These are phyloP conservation scores for Augochlora pura DNA, from an alignment of 1,140 invertebrate genomes.

Conservation along the genomic window DNA sequence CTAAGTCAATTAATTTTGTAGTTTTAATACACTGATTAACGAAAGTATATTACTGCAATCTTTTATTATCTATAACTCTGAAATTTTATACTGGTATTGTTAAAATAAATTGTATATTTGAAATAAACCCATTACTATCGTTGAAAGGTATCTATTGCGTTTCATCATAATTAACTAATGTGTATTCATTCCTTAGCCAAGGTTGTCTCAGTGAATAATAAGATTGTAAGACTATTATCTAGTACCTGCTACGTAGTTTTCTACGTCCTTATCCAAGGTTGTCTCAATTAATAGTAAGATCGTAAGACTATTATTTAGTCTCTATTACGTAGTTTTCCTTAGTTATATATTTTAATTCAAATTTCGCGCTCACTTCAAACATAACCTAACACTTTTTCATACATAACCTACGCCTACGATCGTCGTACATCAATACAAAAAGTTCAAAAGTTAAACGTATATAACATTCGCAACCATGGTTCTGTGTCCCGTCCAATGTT, in stretches of 20 bases:
- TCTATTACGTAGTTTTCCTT: not conserved
- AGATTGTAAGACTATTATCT: not conserved
- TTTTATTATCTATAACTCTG: not conserved
- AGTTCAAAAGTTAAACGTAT: not conserved
- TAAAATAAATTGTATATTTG: constrained; percentile 53
- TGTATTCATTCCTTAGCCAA: not conserved
- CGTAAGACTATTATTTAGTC: not conserved
- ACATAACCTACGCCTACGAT: constrained; percentile 45
- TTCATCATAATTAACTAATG: not conserved
- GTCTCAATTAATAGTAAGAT: not conserved
- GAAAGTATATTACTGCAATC: constrained; percentile 1
- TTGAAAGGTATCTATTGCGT: constrained; percentile 13
- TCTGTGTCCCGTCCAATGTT: constrained; percentile 71
- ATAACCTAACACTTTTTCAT: constrained; percentile 37
- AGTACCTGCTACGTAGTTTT: not conserved
- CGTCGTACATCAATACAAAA: not conserved
- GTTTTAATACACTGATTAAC: constrained; percentile 20
- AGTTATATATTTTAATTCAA: not conserved
- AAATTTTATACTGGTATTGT: constrained; percentile 60
- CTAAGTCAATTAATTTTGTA: constrained; percentile 35
- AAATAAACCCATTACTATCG: constrained; percentile 51
- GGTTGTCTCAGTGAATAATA: not conserved
- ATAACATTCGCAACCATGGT: constrained; percentile 67
- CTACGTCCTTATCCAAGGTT: not conserved
- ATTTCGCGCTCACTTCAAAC: not conserved